Evolutionary conservation across 2,797 vertebrate species (phyloP), one percentile per base, ranked within the genome.

Genomic region (Gambelia wislizenii): DNA sequence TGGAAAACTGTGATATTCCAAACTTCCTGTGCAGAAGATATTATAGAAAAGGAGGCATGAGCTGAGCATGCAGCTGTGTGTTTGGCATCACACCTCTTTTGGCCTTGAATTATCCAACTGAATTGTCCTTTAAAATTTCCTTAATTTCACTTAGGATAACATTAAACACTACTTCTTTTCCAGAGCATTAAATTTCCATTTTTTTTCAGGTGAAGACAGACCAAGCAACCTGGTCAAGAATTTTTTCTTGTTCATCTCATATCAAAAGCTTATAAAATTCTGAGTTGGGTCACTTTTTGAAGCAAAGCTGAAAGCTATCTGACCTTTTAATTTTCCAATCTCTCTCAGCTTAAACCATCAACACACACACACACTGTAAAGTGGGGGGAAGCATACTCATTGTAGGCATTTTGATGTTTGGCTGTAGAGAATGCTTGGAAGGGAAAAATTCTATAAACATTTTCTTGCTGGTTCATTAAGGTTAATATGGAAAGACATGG

Each of bases 341-440:
- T 27, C 79, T 83, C 13, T 87, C 72, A 89, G 91, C 89, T 93
- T 90, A 93, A 91, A 76, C 20, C 52, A 89, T 79, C 75, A 93
- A 93, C n/a, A n/a, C n/a, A n/a, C n/a, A n/a, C n/a, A n/a, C n/a
- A n/a, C n/a, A n/a, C n/a, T n/a, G n/a, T n/a, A n/a, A n/a, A n/a
- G n/a, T n/a, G n/a, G n/a, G n/a, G n/a, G n/a, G 22, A 18, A 22
- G 22, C 77, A 89, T 49, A 86, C 88, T 90, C 87, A 90, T 70
- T 92, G 22, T 79, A 44, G 36, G 56, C 30, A 14, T 91, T 95
- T 91, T 93, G 91, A 92, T 88, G 89, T 81, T n/a, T 92, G 87
- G 61, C 77, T 89, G 27, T 80, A 87, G 39, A 86, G 85, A 90
- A 87, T 82, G 61, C 67, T 92, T 88, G 85, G 83, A 91, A 64